Base-by-base conservation (phyloP, 2,888 invertebrate species). In the Boloria selene region DNA sequence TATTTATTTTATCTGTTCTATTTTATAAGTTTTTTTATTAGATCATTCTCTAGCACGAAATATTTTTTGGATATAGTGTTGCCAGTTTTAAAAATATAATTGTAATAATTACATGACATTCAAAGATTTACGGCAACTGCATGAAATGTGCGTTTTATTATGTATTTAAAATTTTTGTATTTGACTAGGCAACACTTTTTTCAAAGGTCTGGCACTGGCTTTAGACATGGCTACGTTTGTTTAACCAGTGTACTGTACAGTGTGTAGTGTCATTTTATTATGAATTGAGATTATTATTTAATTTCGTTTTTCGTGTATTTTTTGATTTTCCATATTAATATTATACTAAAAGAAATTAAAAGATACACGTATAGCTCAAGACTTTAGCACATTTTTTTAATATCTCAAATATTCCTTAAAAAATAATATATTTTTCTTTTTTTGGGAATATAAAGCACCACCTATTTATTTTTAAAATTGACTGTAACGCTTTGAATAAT, bases 401-500 rank as follows among this genome's bases (percentile, higher is more conserved):
- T 17, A 31, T 31, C 47, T 47, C 16, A 7, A 13, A 26, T 6
- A 22, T 56, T 47, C 45, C 45, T 22, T 31, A 2, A 38, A 38
- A 38, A 38, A 38, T 38, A 31, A 31, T 31, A 16, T 45, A 17
- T 49, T 49, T 31, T 44, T 22, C 47, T 45, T 53, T 42, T 58
- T 22, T 42, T 38, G 18, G 31, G 17, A 53, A 52, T 52, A 49
- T 52, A 31, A 54, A 54, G 58, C 51, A 65, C 54, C 62, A 67
- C 54, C 50, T 61, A 59, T 59, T 63, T 69, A 58, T 71, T 72
- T 70, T 73, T 69, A 68, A 50, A 72, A 74, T 71, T 71, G 70
- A 75, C 65, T 80, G 75, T 83, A 77, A 80, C 75, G 81, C 82
- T 63, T 64, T 78, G 72, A 80, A 77, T 82, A 81, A 81, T 78